These are phyloP conservation scores for Neodiprion fabricii DNA, from an alignment of 1,140 invertebrate species.

Conservation along the genomic window DNA sequence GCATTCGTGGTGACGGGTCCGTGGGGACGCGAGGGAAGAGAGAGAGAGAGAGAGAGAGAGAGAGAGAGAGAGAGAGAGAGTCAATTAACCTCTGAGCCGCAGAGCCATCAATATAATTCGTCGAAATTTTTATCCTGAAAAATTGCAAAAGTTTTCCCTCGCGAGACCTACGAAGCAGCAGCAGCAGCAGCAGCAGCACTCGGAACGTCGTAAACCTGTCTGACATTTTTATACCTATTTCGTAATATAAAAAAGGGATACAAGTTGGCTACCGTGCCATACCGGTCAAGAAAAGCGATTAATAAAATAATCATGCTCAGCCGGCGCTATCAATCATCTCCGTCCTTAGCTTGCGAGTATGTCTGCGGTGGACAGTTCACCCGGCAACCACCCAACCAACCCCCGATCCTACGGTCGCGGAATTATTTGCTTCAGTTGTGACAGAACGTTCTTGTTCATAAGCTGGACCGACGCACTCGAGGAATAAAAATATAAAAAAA, in stretches of 20 bases:
- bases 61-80: not conserved
- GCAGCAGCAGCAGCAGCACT: not conserved
- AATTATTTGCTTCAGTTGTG: slow-evolving; percentile 46
- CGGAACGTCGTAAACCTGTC: not conserved
- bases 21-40: no score
- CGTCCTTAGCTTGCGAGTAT: slow-evolving; percentile 34
- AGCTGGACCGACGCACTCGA: slow-evolving; percentile 8
- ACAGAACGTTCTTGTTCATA: slow-evolving; percentile 35
- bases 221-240: not conserved
- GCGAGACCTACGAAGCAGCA: not conserved
- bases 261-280: not conserved
- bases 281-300: slow-evolving; percentile 51
- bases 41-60: not conserved
- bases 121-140: no score
- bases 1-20: no score
- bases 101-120: not conserved
- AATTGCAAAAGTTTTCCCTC: not conserved
- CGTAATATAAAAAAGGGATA: not conserved
- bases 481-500: not conserved
- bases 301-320: slow-evolving; percentile 55
- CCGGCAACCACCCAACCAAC: slow-evolving; percentile 32
- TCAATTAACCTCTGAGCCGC: not conserved
- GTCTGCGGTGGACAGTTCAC: slow-evolving; percentile 49
- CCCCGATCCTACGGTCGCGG: slow-evolving; percentile 21
- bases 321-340: slow-evolving; percentile 52